A percentile compares a stretch with the other conserved stretches of the same genome.
Conservation (phyloP, 2,113 vertebrate genomes). For the Psettodes erumei region DNA sequence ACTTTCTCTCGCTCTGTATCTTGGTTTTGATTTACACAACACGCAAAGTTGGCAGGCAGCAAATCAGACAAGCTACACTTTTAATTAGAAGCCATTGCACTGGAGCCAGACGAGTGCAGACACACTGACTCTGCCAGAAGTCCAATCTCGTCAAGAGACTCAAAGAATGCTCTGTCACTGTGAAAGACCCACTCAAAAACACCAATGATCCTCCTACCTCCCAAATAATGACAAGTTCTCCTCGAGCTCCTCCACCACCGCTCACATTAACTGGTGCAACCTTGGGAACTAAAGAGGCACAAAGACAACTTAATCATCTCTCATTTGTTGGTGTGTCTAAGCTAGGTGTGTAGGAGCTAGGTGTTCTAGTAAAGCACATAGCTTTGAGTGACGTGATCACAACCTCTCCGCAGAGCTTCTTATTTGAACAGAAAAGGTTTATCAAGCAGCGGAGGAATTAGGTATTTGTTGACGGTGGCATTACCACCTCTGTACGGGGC, state of each 20-base stretch:
- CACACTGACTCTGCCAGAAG: constrained; percentile 51
- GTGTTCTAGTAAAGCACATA: background rate
- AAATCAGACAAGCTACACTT: constrained; percentile 64
- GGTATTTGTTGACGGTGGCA: constrained; percentile 38
- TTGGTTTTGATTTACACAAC: constrained; percentile 67
- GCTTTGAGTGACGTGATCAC: constrained; percentile 20
- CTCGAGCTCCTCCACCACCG: constrained; percentile 88
- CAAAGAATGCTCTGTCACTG: constrained; percentile 33
- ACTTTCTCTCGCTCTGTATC: constrained; percentile 48
- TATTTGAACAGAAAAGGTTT: constrained; percentile 38
- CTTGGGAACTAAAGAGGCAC: constrained; percentile 81
- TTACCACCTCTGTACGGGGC: background rate
- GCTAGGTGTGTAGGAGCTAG: constrained; percentile 29
- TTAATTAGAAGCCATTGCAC: constrained; percentile 74
- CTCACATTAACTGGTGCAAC: constrained; percentile 84
- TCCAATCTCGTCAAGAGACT: constrained; percentile 49
- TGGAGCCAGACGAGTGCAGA: constrained; percentile 52
- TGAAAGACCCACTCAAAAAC: constrained; percentile 45
- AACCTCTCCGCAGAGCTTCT: constrained; percentile 18
- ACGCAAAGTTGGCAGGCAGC: constrained; percentile 59
- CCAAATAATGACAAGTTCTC: constrained; percentile 91
- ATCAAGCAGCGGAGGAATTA: constrained; percentile 41
- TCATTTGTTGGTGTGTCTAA: constrained; percentile 1
- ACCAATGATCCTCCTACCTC: constrained; percentile 84
- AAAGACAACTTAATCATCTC: constrained; percentile 49